Evolutionary conservation across 2,797 vertebrate genomes (phyloP).

Genomic region (Gallirallus australis): DNA sequence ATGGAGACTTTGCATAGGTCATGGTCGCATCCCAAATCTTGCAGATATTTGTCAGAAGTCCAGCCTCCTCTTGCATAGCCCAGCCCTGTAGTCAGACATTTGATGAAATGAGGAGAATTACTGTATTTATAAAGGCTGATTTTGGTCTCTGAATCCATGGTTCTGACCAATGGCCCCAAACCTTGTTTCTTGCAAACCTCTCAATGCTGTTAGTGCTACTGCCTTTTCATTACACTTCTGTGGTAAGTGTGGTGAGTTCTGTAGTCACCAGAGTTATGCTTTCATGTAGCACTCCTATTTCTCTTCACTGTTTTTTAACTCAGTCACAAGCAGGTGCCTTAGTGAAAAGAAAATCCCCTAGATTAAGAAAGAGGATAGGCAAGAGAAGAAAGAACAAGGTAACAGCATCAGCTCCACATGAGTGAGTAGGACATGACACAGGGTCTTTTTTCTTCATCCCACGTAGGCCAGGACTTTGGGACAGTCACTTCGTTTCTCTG

Average conservation of each 20-base stretch:
- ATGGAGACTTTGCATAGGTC: neutral
- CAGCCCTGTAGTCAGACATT: neutral
- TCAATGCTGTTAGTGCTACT: neutral
- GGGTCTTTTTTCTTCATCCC: neutral
- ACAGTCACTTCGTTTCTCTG: neutral
- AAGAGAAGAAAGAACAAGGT: neutral
- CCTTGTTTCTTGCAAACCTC: neutral
- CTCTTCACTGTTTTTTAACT: neutral
- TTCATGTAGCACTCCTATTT: neutral
- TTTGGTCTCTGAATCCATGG: neutral
- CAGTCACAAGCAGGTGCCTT: neutral
- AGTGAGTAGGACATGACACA: neutral
- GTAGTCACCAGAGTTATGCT: neutral
- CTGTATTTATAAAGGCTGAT: neutral
- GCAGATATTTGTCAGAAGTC: neutral
- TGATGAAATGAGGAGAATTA: neutral
- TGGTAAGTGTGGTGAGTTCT: too few species aligned
- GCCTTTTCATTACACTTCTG: neutral
- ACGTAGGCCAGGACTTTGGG: neutral
- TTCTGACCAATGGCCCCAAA: neutral
- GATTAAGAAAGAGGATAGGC: neutral
- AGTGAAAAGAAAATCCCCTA: neutral
- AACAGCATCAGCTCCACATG: neutral
- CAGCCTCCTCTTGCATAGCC: neutral
- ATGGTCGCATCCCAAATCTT: fast-evolving